These are phyloP conservation scores for Cricetomys ansorgei DNA, from an alignment of 2,113 vertebrate genomes.

Conservation along the genomic window DNA sequence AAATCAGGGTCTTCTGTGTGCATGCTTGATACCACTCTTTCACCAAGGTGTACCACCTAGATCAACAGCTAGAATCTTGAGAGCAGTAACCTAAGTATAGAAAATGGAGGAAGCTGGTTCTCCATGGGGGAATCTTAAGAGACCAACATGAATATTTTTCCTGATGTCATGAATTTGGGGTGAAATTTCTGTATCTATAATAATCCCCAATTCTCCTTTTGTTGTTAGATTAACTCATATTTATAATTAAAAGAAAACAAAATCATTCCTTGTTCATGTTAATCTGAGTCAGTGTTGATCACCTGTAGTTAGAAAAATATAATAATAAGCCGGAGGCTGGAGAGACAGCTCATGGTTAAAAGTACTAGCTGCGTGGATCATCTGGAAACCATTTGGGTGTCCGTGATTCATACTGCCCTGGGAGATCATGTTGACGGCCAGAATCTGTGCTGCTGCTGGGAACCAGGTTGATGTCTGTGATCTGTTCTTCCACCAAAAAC, in stretches of 20 bases:
- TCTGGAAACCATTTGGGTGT: too few relatives aligned
- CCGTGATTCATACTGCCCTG: too few relatives aligned
- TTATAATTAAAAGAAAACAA: background rate
- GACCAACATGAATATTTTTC: background rate
- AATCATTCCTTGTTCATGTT: background rate
- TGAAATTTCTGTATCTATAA: background rate
- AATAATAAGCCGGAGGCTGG: background rate
- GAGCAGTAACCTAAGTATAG: background rate
- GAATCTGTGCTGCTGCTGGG: too few relatives aligned
- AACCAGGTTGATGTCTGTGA: too few relatives aligned
- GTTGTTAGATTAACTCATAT: background rate
- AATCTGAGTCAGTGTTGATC: slow-evolving; percentile 11
- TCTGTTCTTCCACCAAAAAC: too few relatives aligned
- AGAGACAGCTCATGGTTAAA: background rate
- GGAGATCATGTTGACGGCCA: too few relatives aligned
- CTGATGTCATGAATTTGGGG: background rate
- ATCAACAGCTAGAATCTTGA: background rate
- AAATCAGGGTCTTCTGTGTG: background rate
- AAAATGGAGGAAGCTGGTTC: background rate
- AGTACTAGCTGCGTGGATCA: too few relatives aligned
- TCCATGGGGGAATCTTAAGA: background rate
- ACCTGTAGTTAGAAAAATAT: slow-evolving; percentile 47
- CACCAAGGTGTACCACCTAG: background rate
- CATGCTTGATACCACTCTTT: background rate
- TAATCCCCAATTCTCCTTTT: background rate